Percentiles rank a stretch among this genome's conserved stretches.
These are phyloP conservation scores for Lithobates sylvaticus DNA, from an alignment of 2,797 vertebrate genomes.

Conservation along the genomic window DNA sequence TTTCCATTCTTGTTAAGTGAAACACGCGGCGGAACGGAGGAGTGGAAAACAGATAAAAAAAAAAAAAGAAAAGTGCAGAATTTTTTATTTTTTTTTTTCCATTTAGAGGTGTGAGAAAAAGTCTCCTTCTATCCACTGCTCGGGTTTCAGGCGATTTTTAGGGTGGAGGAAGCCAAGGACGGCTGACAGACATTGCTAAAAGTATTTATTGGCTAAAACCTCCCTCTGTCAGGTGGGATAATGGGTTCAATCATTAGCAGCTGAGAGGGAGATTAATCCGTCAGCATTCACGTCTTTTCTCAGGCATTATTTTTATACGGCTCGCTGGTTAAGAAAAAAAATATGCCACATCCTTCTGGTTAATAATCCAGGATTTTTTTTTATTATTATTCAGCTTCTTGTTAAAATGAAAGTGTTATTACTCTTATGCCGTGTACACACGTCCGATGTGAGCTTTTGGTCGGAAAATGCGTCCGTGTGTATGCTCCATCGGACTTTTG, in stretches of 20 bases:
- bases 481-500: too few species aligned
- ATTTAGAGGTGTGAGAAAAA: conserved; percentile 57
- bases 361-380: too few species aligned
- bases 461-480: too few species aligned
- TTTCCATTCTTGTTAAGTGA: conserved; percentile 50
- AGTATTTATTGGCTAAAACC: conserved; percentile 71
- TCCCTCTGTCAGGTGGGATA: conserved; percentile 70
- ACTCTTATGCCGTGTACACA: too few species aligned
- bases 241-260: conserved; percentile 78
- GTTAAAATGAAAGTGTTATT: too few species aligned
- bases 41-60: conserved; percentile 49
- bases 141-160: conserved; percentile 54
- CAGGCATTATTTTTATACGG: too few species aligned
- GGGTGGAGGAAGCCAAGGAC: conserved; percentile 63
- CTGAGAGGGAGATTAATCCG: conserved; percentile 64
- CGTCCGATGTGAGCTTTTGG: too few species aligned
- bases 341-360: too few species aligned
- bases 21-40: conserved; percentile 45
- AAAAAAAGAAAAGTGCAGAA: neutral
- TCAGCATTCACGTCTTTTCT: too few species aligned
- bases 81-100: conserved; percentile 13
- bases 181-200: conserved; percentile 65
- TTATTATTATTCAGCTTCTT: too few species aligned
- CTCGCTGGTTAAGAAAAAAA: too few species aligned
- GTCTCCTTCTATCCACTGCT: conserved; percentile 57